Evolutionary conservation across 1,140 invertebrate genomes (phyloP).

Genomic region (Dinoponera quadriceps): DNA sequence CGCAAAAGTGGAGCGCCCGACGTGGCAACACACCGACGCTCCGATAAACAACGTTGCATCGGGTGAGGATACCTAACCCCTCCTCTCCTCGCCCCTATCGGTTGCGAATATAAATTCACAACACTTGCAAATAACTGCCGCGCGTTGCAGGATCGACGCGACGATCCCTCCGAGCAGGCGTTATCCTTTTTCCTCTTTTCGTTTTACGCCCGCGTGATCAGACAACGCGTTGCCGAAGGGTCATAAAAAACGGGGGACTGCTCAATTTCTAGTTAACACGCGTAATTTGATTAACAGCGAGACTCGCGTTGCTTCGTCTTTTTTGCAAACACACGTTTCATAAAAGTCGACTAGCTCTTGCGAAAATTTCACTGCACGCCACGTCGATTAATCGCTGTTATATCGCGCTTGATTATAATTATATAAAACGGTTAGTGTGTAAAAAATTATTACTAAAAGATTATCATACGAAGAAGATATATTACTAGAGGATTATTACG

Average conservation of each 20-base stretch:
- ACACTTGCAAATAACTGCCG: slow-evolving; percentile 81
- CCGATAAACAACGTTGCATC: slow-evolving; percentile 80
- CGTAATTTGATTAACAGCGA: slow-evolving; percentile 36
- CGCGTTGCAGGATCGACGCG: slow-evolving; percentile 77
- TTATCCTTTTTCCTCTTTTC: slow-evolving; percentile 61
- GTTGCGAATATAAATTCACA: slow-evolving; percentile 79
- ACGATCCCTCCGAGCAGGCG: slow-evolving; percentile 69
- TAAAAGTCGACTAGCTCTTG: no score
- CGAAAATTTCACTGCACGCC: no score
- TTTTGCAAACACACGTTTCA: no score
- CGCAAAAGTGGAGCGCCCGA: slow-evolving; percentile 75
- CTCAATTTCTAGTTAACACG: slow-evolving; percentile 35
- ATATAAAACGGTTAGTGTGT: no score
- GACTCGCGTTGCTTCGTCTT: neutral
- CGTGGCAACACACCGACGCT: slow-evolving; percentile 73
- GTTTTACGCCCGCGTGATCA: slow-evolving; percentile 30
- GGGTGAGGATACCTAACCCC: slow-evolving; percentile 70
- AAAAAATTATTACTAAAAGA: no score
- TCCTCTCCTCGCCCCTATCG: slow-evolving; percentile 49
- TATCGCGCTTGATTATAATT: no score
- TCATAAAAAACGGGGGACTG: neutral
- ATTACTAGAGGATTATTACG: no score
- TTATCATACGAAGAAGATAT: no score
- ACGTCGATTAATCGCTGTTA: no score
- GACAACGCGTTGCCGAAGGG: slow-evolving; percentile 19